Evolutionary conservation across 23 tunicate genomes (phyloP).

Genomic region (Styela clava): DNA sequence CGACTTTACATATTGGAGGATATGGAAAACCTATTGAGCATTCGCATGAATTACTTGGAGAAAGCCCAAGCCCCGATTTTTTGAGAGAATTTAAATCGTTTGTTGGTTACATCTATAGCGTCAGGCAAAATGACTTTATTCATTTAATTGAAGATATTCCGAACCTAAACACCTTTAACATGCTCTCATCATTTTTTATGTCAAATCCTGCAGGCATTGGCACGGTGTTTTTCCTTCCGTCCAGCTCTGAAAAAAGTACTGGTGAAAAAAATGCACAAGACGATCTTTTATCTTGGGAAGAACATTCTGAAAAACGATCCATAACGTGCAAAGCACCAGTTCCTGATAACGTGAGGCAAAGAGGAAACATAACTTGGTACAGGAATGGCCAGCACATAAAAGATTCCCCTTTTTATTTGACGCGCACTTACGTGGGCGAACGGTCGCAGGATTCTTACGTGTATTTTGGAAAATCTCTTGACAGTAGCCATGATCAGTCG

Average conservation of each 20-base stretch:
- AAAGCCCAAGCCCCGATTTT: not conserved
- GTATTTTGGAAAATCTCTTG: conserved; percentile 7
- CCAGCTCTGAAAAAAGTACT: not conserved
- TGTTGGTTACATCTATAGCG: conserved; percentile 16
- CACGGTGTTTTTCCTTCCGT: not conserved
- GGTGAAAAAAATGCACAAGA: not conserved
- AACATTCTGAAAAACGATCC: not conserved
- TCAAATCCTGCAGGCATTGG: not conserved
- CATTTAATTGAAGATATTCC: not conserved
- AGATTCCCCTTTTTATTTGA: not conserved
- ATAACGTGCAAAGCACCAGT: conserved; percentile 4
- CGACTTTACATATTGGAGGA: conserved; percentile 4
- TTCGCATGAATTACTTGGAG: not conserved
- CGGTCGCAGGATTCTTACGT: not conserved
- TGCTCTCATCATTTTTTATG: conserved; percentile 1
- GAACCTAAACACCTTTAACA: not conserved
- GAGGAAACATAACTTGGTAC: not conserved
- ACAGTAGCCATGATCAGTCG: not conserved
- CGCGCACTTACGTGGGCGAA: not conserved
- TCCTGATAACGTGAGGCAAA: not conserved
- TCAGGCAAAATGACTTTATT: not conserved
- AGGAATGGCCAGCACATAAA: not conserved
- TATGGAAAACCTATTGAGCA: conserved; percentile 17
- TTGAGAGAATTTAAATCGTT: conserved; percentile 1
- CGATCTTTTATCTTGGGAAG: not conserved